Percentiles rank a stretch among this genome's conserved stretches.
These are phyloP conservation scores for Anthopleura xanthogrammica DNA, from an alignment of 92 coral and sea anemone species.

Conservation along the genomic window DNA sequence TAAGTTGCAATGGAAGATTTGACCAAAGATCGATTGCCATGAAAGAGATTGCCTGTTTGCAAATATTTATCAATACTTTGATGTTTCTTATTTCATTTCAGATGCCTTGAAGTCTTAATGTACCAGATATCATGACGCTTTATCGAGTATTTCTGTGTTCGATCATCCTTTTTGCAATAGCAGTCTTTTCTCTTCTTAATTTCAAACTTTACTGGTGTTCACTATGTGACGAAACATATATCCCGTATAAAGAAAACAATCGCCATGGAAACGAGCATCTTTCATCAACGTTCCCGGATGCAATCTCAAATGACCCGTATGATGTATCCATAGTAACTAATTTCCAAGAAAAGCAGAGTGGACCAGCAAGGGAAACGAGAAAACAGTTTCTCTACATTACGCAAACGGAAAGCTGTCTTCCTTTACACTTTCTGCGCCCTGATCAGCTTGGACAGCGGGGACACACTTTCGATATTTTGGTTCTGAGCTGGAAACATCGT, in stretches of 20 bases:
- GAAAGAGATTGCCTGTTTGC: too few species aligned
- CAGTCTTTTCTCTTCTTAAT: not conserved
- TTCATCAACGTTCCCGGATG: not conserved
- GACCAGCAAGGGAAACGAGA: not conserved
- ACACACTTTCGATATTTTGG: constrained; percentile 27
- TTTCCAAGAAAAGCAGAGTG: not conserved
- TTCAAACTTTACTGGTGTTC: not conserved
- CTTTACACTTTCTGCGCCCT: constrained; percentile 36
- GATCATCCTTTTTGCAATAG: not conserved
- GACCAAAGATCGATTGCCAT: too few species aligned
- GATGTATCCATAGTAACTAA: not conserved
- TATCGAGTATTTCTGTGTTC: not conserved
- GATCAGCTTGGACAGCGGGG: constrained; percentile 45
- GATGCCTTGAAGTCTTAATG: not conserved
- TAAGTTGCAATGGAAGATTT: too few species aligned
- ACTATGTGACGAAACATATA: not conserved
- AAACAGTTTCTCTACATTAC: constrained; percentile 46
- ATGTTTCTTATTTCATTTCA: not conserved
- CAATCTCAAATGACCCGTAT: not conserved
- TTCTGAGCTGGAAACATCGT: constrained; percentile 35
- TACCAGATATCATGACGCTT: not conserved
- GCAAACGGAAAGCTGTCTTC: constrained; percentile 52
- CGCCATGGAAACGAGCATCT: not conserved
- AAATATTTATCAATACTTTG: too few species aligned
- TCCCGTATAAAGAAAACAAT: not conserved